Base-by-base conservation (phyloP, 2,888 invertebrate species). In the Timema cristinae region DNA sequence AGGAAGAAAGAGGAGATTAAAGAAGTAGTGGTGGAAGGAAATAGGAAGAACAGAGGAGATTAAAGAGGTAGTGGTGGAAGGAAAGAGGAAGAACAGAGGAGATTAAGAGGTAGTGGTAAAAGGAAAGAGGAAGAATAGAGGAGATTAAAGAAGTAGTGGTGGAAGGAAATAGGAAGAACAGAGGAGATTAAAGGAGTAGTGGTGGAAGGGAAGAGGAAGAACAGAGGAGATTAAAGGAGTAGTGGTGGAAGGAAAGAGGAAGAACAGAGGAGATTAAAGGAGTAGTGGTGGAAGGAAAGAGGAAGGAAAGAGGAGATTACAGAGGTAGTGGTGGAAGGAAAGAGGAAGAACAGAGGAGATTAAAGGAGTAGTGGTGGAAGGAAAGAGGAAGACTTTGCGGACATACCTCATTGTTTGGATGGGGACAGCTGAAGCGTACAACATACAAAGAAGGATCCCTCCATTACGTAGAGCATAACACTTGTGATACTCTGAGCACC, bases 401-500 rank as follows among this genome's bases (percentile, higher is more conserved):
- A 48, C n/a, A 75, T 78, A 87, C 88, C 91, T 89, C 88, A 93
- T 91, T 9, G 92, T 89, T 78, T 90, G 90, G 16, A 89, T 90
- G 32, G 93, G 91, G 71, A 95, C 87, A 47, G 90, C 84, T 10
- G 91, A 87, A 10, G 89, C 86, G 79, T 91, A 95, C 0, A 94
- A 83, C 9, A 90, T 86, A 79, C 92, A 93, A 74, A 94, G 85
- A 72, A 94, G 83, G 77, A 91, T 87, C 74, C 89, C 86, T 9
- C 85, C 86, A 2, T 86, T 85, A 79, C 88, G 88, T 32, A 90
- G 84, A 0, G 91, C 92, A 79, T 93, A 92, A 78, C 94, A 93
- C 82, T 94, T 94, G 81, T 94, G 91, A 80, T 92, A 93, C 79
- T 95, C 94, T 0, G 93, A 91, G 80, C 91, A 90, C 90, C 93